phyloP scores from a whole-genome alignment of 2,888 invertebrate genomes.

The Chaetogeoica ovagalla region DNA sequence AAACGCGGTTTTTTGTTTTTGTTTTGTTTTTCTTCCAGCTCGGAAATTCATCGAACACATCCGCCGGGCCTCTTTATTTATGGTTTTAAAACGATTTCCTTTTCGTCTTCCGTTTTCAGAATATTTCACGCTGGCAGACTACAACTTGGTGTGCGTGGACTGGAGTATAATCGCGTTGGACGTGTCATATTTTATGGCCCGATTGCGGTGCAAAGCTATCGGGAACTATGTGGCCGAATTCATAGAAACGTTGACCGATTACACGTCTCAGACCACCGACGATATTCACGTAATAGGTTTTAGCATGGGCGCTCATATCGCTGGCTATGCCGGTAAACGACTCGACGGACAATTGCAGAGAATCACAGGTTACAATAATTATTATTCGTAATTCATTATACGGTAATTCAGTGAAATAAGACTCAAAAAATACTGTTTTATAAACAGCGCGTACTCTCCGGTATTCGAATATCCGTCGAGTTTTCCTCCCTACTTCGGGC shows the following conservation, averaged over 20 bases:
- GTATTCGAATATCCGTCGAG: no score
- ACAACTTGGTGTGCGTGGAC: slow-evolving; percentile 67
- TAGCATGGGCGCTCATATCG: slow-evolving; percentile 54
- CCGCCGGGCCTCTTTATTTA: no score
- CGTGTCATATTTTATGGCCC: slow-evolving; percentile 67
- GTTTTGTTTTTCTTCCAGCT: no score
- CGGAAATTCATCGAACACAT: no score
- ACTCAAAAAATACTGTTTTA: no score
- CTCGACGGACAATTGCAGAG: slow-evolving; percentile 35
- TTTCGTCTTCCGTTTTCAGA: slow-evolving; percentile 8
- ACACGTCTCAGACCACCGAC: slow-evolving; percentile 3
- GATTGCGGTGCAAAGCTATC: slow-evolving; percentile 29
- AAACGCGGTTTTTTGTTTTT: no score
- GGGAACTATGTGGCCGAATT: slow-evolving; percentile 36
- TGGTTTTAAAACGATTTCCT: neutral
- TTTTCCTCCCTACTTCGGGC: no score
- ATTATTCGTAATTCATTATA: no score
- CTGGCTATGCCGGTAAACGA: slow-evolving; percentile 50
- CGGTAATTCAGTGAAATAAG: no score
- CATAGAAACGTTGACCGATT: slow-evolving; percentile 6
- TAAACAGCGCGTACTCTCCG: no score
- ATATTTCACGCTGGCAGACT: slow-evolving; percentile 59
- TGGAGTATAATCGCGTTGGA: slow-evolving; percentile 66
- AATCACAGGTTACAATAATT: slow-evolving; percentile 52
- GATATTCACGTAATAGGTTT: slow-evolving; percentile 53